Evolutionary conservation across 2,113 vertebrate genomes (phyloP).

Genomic region (Ovis canadensis): DNA sequence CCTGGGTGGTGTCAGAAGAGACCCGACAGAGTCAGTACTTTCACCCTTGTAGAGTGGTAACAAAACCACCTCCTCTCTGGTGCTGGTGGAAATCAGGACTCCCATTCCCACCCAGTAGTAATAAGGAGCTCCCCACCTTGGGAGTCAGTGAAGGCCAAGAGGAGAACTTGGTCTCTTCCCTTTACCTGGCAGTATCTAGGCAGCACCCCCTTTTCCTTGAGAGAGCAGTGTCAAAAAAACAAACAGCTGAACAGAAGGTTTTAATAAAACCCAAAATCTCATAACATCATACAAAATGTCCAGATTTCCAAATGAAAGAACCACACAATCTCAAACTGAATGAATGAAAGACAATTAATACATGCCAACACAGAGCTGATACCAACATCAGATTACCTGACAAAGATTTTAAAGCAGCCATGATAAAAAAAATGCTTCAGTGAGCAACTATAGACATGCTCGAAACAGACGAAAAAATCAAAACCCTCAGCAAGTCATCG

Average conservation of each 20-base stretch:
- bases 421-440: not conserved
- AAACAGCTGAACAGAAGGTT: not conserved
- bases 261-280: not conserved
- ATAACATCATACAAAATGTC: not conserved
- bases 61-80: not conserved
- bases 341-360: not conserved
- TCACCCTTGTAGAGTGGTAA: not conserved
- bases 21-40: not conserved
- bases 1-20: not conserved
- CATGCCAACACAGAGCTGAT: not conserved
- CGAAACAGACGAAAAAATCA: not conserved
- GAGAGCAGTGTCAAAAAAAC: not conserved
- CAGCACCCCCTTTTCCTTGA: not conserved
- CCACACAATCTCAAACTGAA: not conserved
- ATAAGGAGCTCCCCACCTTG: not conserved
- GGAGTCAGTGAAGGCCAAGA: not conserved
- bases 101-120: not conserved
- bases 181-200: not conserved
- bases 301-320: not conserved
- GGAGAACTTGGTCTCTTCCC: not conserved
- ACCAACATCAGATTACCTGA: not conserved
- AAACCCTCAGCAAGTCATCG: not conserved
- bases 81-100: not conserved
- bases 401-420: not conserved
- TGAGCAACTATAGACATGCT: not conserved